Evolutionary conservation across 2,888 invertebrate species (phyloP).

Genomic region (Tiliacea citrago): DNA sequence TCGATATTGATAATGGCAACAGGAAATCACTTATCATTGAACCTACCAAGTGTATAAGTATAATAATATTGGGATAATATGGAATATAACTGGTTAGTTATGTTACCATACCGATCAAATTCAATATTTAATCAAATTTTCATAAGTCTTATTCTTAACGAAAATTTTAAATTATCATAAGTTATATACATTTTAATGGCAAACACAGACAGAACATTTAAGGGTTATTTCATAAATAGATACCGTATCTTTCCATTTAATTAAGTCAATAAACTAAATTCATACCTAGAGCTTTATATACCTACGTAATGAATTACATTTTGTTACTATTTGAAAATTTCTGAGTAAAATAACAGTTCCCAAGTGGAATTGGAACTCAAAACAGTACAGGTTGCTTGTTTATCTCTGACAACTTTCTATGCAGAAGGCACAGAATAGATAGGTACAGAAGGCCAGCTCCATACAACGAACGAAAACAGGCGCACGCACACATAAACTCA

Average conservation of each 20-base stretch:
- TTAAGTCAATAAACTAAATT: slow-evolving; percentile 7
- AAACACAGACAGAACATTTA: slow-evolving; percentile 1
- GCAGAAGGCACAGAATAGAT: slow-evolving; percentile 16
- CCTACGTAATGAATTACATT: slow-evolving; percentile 22
- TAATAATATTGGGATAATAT: not conserved
- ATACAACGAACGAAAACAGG: too few species aligned
- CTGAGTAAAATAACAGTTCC: slow-evolving; percentile 31
- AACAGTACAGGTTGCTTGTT: slow-evolving; percentile 33
- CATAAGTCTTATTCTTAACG: not conserved
- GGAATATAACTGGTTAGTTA: not conserved
- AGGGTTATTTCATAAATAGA: slow-evolving; percentile 5
- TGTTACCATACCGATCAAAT: not conserved
- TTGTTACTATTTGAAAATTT: slow-evolving; percentile 29
- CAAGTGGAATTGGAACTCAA: slow-evolving; percentile 37
- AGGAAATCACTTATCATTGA: too few species aligned
- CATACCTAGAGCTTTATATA: not conserved
- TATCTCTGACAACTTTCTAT: slow-evolving; percentile 38
- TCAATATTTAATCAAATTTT: not conserved
- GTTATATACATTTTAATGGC: not conserved
- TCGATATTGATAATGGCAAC: too few species aligned
- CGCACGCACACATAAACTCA: too few species aligned
- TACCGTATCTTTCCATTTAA: slow-evolving; percentile 8
- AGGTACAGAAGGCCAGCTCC: not conserved
- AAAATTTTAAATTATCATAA: not conserved
- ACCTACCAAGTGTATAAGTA: not conserved